Base-by-base conservation (phyloP, 1,140 invertebrate genomes). In the Drosophila busckii region DNA sequence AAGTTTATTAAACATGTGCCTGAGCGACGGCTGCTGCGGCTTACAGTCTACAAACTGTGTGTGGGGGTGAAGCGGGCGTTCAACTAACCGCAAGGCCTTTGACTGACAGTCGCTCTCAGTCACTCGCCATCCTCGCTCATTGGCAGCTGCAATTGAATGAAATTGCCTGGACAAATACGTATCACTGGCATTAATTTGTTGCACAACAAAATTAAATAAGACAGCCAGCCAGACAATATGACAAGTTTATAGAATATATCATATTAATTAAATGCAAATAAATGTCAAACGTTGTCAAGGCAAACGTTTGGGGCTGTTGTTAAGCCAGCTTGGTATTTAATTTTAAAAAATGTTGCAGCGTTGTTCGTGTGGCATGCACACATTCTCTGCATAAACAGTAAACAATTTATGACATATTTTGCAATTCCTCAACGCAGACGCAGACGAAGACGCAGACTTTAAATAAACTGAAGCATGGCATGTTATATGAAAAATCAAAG, bases 201-300 rank as follows among this genome's bases (percentile, higher is more conserved):
- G 73, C 71, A 80, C 80, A 78, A 80, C 73, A 78, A 78, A 78
- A 67, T 80, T 71, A 80, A 80, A 80, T 67, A 78, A 78, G 73
- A 63, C 71, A 78, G 62, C 19, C 20, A 50, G 42, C 48, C 55
- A 25, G 35, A 13, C 53, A 32, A 41, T 50, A 44, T 37, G 38
- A 16, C 17, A 44, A 16, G 73, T 80, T 80, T 56, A 80, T 78
- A 80, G 71, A 64, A 71, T 73, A 80, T 71, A 68, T 64, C 68
- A 80, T 63, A 80, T 78, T 80, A 78, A 78, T 78, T 78, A 78
- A 78, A 80, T 78, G 67, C 71, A 80, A 80, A 80, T 80, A 78
- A 80, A 64, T 65, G 62, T 71, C 71, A 70, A 78, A 67, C 52
- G 63, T 29, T 59, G 59, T 60, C 59, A 59, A 60, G 38, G 56